Percentiles rank a stretch among this genome's conserved stretches.
These are phyloP conservation scores for Stigmatopora argus DNA, from an alignment of 2,113 vertebrate genomes.

Conservation along the genomic window DNA sequence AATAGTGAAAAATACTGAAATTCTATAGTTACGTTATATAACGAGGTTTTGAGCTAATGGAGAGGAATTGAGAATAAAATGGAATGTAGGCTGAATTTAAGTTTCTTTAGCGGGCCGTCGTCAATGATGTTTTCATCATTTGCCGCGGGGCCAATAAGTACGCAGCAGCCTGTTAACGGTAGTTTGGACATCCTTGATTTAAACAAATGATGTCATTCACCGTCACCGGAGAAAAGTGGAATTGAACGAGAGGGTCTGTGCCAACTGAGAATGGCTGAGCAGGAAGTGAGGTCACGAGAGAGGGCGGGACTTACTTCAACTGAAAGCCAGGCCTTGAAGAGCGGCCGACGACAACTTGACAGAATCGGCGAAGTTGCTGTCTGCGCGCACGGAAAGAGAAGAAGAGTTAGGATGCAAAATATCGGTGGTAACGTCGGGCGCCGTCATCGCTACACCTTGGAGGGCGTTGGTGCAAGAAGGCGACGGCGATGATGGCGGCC, in stretches of 20 bases:
- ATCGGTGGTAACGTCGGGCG: neutral
- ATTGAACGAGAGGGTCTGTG: neutral
- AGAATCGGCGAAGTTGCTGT: conserved; percentile 93
- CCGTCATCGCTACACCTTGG: conserved; percentile 79
- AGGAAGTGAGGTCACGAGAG: neutral
- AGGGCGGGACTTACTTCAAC: conserved; percentile 88
- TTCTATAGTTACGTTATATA: too few species aligned
- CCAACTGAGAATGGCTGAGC: neutral
- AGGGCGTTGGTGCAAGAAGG: conserved; percentile 96
- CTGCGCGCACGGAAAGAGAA: conserved; percentile 63
- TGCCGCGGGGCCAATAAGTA: too few species aligned
- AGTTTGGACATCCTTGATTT: too few species aligned
- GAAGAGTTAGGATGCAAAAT: conserved; percentile 51
- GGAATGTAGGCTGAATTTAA: too few species aligned
- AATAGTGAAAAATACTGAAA: too few species aligned
- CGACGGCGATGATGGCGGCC: conserved; percentile 92
- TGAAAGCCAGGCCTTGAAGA: conserved; percentile 91
- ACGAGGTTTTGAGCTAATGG: too few species aligned
- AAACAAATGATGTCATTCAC: neutral
- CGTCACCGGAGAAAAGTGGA: neutral
- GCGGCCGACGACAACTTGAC: conserved; percentile 91
- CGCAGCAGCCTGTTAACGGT: too few species aligned
- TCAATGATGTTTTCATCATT: too few species aligned
- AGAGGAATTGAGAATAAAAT: too few species aligned
- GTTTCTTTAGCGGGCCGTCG: too few species aligned